A percentile compares a stretch with the other conserved stretches of the same genome.
Evolutionary conservation across 2,113 vertebrate species (phyloP).

Genomic region (Cochlearius cochlearius): DNA sequence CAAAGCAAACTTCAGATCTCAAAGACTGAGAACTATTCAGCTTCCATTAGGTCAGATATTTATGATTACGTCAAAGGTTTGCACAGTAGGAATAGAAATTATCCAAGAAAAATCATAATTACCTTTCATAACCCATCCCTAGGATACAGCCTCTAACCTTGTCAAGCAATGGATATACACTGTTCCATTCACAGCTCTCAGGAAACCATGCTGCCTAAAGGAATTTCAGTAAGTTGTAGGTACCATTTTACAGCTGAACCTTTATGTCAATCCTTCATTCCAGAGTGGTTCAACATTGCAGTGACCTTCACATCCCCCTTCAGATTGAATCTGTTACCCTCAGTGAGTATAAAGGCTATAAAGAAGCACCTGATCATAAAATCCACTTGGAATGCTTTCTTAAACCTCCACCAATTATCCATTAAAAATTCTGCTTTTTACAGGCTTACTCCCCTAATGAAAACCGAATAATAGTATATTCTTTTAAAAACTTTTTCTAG

Average conservation of each 20-base stretch:
- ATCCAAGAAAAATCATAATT: neutral
- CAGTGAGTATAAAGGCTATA: slow-evolving; percentile 54
- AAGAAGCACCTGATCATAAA: slow-evolving; percentile 68
- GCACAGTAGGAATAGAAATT: neutral
- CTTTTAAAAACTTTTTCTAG: neutral
- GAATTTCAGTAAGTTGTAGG: neutral
- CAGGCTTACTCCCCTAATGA: neutral
- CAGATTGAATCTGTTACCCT: slow-evolving; percentile 60
- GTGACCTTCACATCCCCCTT: slow-evolving; percentile 48
- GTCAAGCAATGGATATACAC: neutral
- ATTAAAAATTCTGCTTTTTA: slow-evolving; percentile 2
- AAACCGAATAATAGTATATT: neutral
- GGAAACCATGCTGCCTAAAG: neutral
- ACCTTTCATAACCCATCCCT: neutral
- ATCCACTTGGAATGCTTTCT: slow-evolving; percentile 62
- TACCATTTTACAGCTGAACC: slow-evolving; percentile 1
- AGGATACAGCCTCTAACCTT: neutral
- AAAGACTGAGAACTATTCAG: neutral
- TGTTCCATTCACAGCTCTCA: neutral
- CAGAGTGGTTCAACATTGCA: neutral
- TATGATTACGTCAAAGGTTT: neutral
- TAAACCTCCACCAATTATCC: slow-evolving; percentile 53
- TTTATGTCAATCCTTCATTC: slow-evolving; percentile 29
- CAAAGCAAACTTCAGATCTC: neutral
- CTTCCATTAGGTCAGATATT: neutral